phyloP scores from a whole-genome alignment of 2,888 invertebrate genomes.

The Fragum sueziense region DNA sequence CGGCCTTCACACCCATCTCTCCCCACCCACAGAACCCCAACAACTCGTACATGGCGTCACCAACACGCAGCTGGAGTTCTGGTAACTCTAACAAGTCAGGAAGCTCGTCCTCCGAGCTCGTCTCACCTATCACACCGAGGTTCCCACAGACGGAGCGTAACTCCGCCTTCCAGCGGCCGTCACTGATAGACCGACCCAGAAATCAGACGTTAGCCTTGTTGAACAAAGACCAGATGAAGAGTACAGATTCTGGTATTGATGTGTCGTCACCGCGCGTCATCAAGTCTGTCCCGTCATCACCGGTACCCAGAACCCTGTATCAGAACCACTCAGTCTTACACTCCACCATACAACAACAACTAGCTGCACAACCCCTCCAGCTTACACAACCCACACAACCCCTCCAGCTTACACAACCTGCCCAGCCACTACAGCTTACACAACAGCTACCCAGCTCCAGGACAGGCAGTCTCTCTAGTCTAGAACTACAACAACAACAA shows the following conservation, averaged over 20 bases:
- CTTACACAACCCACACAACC: too few relatives aligned
- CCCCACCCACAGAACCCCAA: constrained; percentile 77
- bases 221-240: constrained; percentile 71
- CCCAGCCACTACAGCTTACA: constrained; percentile 38
- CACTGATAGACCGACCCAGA: constrained; percentile 50
- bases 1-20: constrained; percentile 94
- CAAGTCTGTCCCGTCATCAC: constrained; percentile 54
- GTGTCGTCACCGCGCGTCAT: constrained; percentile 67
- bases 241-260: constrained; percentile 78
- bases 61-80: constrained; percentile 76
- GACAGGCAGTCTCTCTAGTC: constrained; percentile 50
- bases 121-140: constrained; percentile 76
- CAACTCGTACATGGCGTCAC: constrained; percentile 72
- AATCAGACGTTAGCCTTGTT: constrained; percentile 53
- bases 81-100: constrained; percentile 75
- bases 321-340: constrained; percentile 37
- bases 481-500: constrained; percentile 35
- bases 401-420: too few relatives aligned
- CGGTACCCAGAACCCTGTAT: constrained; percentile 32
- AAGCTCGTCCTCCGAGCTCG: constrained; percentile 77
- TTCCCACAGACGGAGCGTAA: constrained; percentile 63
- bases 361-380: constrained; percentile 51
- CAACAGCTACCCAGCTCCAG: constrained; percentile 16
- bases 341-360: constrained; percentile 68
- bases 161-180: constrained; percentile 70